Evolutionary conservation across 2,113 vertebrate species (phyloP).

Genomic region (Spheniscus mendiculus): DNA sequence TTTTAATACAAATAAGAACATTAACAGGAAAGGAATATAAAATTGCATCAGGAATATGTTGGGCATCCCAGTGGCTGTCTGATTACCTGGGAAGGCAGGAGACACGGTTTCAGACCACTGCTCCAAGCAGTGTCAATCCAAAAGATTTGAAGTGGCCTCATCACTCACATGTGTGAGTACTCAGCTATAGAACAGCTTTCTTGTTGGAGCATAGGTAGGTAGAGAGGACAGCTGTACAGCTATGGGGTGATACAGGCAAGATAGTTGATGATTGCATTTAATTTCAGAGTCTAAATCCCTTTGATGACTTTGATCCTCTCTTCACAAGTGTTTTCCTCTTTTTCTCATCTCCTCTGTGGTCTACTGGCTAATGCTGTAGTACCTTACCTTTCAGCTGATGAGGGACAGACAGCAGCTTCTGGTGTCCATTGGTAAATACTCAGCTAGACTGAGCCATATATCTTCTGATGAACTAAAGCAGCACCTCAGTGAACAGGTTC

Average conservation of each 20-base stretch:
- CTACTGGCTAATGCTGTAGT: background rate
- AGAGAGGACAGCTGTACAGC: background rate
- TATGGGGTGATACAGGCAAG: background rate
- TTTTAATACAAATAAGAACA: background rate
- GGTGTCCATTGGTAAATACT: background rate
- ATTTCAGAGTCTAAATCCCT: background rate
- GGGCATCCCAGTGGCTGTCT: background rate
- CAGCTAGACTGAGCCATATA: background rate
- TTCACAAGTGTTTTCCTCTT: background rate
- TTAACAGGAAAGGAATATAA: background rate
- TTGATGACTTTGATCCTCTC: background rate
- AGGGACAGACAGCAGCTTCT: background rate
- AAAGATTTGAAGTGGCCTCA: background rate
- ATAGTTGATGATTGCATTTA: background rate
- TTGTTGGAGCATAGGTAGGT: background rate
- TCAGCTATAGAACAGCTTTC: background rate
- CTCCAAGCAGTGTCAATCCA: background rate
- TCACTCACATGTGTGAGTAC: fast-evolving
- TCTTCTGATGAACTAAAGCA: background rate
- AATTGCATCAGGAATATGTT: background rate
- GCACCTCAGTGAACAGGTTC: background rate
- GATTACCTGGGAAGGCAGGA: background rate
- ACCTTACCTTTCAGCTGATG: background rate
- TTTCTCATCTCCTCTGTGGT: background rate
- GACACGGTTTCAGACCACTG: background rate